Base-by-base conservation (phyloP, 1,140 invertebrate species). In the Coptotermes formosanus region DNA sequence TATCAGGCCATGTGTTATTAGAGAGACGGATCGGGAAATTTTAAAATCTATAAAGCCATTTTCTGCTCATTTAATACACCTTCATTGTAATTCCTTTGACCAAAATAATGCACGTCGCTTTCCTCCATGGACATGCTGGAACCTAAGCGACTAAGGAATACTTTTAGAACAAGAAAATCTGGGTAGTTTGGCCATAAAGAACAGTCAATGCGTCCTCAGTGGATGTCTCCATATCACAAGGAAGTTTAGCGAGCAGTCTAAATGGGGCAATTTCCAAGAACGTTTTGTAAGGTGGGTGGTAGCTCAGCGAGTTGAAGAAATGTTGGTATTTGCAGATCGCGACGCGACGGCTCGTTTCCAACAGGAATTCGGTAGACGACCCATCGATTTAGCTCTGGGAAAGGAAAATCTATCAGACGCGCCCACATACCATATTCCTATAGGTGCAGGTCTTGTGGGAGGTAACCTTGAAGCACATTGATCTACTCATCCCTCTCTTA, bases 331-430 rank as follows among this genome's bases (percentile, higher is more conserved):
- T 30, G 64, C 3, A 75, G 64, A 75, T n/a, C 64, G 25, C 64
- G 64, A 75, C n/a, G 19, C 25, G 14, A 75, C 4, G 64, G n/a
- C 64, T 75, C 64, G n/a, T 75, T n/a, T 75, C 64, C 64, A 25
- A 75, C 64, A 75, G 64, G 64, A 75, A 75, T 75, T 75, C 64
- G 30, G 64, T 75, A 30, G 64, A 75, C 64, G 64, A 75, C 64
- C 64, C 64, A 75, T 75, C 64, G 64, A 75, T 75, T 75, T n/a
- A 30, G 64, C 7, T 75, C 25, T 75, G 25, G 64, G 64, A 8
- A 30, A 75, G 64, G 25, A 25, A 30, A 30, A 30, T 25, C 25
- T 75, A 75, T 75, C n/a, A 75, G 6, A 75, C 14, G n/a, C 16
- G 8, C 25, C 14, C 52, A 55, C 52, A 7, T 12, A 48, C 16